Conservation (phyloP, 2,888 invertebrate species). For the Drosophila seclusa region DNA sequence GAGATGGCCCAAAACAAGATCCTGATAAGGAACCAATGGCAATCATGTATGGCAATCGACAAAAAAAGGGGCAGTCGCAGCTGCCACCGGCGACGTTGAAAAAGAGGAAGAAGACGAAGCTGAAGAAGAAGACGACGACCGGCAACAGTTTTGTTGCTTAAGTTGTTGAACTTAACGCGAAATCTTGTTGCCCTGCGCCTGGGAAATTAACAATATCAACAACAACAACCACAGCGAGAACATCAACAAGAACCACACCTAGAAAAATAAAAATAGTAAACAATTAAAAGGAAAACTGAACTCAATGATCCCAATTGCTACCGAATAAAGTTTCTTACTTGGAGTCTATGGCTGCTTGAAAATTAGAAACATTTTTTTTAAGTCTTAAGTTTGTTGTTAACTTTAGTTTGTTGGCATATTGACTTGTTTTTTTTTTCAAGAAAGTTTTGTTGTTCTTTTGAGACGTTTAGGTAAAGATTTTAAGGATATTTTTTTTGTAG, state of each 20-base stretch:
- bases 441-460: not conserved
- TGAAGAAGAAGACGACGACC: constrained; percentile 45
- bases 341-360: not conserved
- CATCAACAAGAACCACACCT: constrained; percentile 12
- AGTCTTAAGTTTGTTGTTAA: not conserved
- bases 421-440: not conserved
- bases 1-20: constrained; percentile 79
- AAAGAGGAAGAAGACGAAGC: constrained; percentile 6
- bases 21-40: constrained; percentile 77
- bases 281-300: constrained; percentile 11
- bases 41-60: constrained; percentile 70
- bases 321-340: not conserved
- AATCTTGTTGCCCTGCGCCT: constrained; percentile 77
- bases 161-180: constrained; percentile 83
- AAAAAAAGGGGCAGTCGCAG: constrained; percentile 46
- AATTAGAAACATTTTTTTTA: not conserved
- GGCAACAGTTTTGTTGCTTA: constrained; percentile 74
- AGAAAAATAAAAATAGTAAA: not conserved
- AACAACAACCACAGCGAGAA: constrained; percentile 34
- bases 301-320: not conserved
- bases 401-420: not conserved
- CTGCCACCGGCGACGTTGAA: constrained; percentile 68
- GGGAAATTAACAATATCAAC: constrained; percentile 74
- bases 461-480: not conserved
- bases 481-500: not conserved